Evolutionary conservation across 2,888 invertebrate genomes (phyloP), one percentile per base, ranked within the genome.

Genomic region (Theodoxus fluviatilis): DNA sequence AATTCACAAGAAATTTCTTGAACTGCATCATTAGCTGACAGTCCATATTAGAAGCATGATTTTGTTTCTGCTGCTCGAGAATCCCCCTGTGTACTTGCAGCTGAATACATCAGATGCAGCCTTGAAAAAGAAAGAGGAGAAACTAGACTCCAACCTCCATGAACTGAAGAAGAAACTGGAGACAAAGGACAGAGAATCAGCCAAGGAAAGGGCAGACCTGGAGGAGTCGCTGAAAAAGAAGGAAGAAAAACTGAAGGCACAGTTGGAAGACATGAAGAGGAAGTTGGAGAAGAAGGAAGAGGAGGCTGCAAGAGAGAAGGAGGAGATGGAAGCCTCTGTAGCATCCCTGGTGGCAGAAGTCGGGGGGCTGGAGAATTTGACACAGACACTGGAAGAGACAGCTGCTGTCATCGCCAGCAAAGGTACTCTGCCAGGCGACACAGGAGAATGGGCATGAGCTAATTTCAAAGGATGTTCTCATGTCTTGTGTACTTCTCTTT

Each of bases 271-370:
- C 55, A 47, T 74, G 18, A 72, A 67, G 63, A 68, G 71, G 2
- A 70, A 75, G n/a, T 28, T 75, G 12, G 66, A 68, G 2, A 33
- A 61, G 12, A 76, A 74, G 55, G 74, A 75, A 18, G 67, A 68
- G 40, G 75, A 77, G 66, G 73, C 75, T 37, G n/a, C 15, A 18
- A 22, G 55, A 3, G 40, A 75, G 4, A 65, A 68, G n/a, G 71
- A 72, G 9, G 74, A 73, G 4, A 31, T 75, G 3, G 66, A 72
- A 33, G 37, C 35, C 6, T 33, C 67, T 33, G 55, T 67, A 35
- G 64, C 68, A 49, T 35, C 69, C 12, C 69, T 75, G 25, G 12
- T 70, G 2, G 35, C 35, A 9, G 71, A 73, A 6, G 33, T 75
- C 6, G 57, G 66, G 6, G 33, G 71, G 28, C 72, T 72, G 67